Evolutionary conservation across 2,113 vertebrate genomes (phyloP).

Genomic region (Syrrhaptes paradoxus): DNA sequence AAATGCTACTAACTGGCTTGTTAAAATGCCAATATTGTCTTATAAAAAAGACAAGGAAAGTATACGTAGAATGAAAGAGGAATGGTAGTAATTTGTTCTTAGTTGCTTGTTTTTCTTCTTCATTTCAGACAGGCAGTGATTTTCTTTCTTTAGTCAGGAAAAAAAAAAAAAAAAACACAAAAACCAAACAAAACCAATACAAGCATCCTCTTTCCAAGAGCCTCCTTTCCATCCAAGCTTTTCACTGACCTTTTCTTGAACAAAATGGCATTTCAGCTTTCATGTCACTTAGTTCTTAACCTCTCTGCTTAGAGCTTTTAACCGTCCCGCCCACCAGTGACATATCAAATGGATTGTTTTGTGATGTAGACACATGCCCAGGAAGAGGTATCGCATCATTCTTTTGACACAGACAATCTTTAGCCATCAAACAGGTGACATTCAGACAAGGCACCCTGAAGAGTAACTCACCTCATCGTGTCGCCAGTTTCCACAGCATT

Average conservation of each 20-base stretch:
- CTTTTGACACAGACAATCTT: neutral
- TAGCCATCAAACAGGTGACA: neutral
- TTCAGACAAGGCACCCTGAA: neutral
- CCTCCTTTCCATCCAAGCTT: neutral
- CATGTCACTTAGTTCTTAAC: neutral
- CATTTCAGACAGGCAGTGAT: neutral
- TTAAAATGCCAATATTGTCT: neutral
- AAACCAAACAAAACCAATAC: neutral
- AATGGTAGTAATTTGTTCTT: neutral
- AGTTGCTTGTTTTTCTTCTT: neutral
- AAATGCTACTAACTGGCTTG: neutral
- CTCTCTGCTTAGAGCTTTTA: neutral
- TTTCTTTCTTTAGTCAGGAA: neutral
- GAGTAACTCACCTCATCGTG: accelerated
- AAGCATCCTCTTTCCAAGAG: neutral
- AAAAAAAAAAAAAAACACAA: neutral
- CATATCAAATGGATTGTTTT: neutral
- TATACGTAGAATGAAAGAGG: neutral
- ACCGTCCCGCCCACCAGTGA: neutral
- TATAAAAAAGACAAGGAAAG: neutral
- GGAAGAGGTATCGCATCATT: neutral
- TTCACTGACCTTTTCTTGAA: neutral
- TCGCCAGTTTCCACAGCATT: neutral
- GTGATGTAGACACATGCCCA: neutral
- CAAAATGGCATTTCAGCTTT: neutral